Percentiles rank a stretch among this genome's conserved stretches.
Evolutionary conservation across 2,113 vertebrate genomes (phyloP).

Genomic region (Daphoenositta chrysoptera): DNA sequence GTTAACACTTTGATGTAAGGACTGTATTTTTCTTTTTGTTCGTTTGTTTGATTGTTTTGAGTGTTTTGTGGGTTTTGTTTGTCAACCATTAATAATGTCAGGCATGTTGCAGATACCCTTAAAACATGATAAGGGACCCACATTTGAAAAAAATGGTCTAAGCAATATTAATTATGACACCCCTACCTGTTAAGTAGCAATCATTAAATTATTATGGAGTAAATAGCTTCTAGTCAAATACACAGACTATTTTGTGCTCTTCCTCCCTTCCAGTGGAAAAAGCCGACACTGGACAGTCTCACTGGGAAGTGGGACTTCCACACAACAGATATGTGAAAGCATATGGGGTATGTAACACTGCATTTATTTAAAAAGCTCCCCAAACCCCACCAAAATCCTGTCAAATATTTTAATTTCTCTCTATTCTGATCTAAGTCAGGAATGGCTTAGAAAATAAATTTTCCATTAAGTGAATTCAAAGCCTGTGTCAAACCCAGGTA

Average conservation of each 20-base stretch:
- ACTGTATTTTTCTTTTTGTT: neutral
- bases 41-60: neutral
- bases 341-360: neutral
- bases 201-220: neutral
- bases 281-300: neutral
- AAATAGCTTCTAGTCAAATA: neutral
- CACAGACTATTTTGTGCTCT: neutral
- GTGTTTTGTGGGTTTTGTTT: neutral
- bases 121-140: neutral
- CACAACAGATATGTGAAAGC: neutral
- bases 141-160: neutral
- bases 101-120: neutral
- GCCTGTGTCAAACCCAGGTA: neutral
- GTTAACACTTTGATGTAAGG: neutral
- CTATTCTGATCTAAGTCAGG: neutral
- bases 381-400: neutral
- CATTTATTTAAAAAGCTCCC: neutral
- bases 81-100: neutral
- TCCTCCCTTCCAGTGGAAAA: neutral
- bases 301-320: neutral
- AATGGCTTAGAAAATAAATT: neutral
- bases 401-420: neutral
- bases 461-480: neutral
- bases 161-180: neutral
- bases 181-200: neutral